Base-by-base conservation (phyloP, 2,888 invertebrate species). In the Temnothorax unifasciatus region DNA sequence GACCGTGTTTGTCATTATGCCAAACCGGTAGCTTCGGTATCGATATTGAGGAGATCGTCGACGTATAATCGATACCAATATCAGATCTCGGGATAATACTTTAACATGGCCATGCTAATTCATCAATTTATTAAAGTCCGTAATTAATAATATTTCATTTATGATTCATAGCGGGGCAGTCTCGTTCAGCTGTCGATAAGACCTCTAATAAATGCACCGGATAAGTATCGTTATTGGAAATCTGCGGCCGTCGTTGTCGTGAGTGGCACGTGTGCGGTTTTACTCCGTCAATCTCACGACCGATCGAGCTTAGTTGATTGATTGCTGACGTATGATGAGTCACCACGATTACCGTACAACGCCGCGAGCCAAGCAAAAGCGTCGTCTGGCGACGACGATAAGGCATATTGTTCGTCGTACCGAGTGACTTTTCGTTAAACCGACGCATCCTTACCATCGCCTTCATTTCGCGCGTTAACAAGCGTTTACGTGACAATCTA, bases 271-370 rank as follows among this genome's bases (percentile, higher is more conserved):
- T 74, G 87, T 84, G 86, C 76, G 87, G 85, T 88, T 89, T 90
- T 90, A 83, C 85, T 85, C 61, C 82, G 64, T 50, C 88, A 83
- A 86, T 85, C 87, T 86, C 86, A 84, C 84, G 85, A 73, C 87
- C 86, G 91, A 90, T 90, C 90, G 57, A 74, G 66, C 71, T 88
- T 85, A 87, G 85, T 89, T 91, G 91, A 91, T 91, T 90, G 91
- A 91, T 91, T 88, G 87, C 86, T 88, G 91, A 89, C 90, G 87
- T 82, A 85, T 85, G 87, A 88, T 90, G 91, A 91, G 87, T 91
- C 91, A 89, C 81, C 84, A 82, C 83, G 91, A 89, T 89, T 90
- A 88, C 86, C 89, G 85, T 83, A 77, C 75, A 68, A 61, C 59
- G 52, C n/a, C 76, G n/a, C 44, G 63, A 68, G 57, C 44, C 41